Percentiles rank a stretch among this genome's conserved stretches.
These are phyloP conservation scores for Stegodyphus mimosarum DNA, from an alignment of 1,140 invertebrate species.

Conservation along the genomic window DNA sequence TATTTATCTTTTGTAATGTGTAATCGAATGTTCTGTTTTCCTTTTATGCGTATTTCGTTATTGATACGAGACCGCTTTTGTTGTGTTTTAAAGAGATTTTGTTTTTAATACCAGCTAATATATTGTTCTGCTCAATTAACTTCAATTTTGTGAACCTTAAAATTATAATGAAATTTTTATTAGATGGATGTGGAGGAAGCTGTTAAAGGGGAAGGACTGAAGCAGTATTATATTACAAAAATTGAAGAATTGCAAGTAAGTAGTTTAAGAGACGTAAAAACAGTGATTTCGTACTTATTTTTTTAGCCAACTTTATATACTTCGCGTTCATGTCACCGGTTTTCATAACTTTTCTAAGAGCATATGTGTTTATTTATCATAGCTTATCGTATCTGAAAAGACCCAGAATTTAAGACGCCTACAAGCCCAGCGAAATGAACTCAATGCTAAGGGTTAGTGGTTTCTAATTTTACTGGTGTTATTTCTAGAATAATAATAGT, in stretches of 20 bases:
- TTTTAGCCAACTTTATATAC: not conserved
- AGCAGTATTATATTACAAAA: slow-evolving; percentile 94
- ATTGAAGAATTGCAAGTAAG: slow-evolving; percentile 90
- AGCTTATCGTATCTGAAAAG: slow-evolving; percentile 93
- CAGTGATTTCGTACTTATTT: not conserved
- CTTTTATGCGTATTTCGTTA: not conserved
- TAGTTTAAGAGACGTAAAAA: not conserved
- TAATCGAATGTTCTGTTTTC: not conserved
- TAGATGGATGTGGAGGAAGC: slow-evolving; percentile 90
- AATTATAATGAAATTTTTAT: slow-evolving; percentile 61
- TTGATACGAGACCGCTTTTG: not conserved
- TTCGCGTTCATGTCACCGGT: not conserved
- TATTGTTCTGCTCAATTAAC: not conserved
- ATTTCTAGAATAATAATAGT: too few relatives aligned
- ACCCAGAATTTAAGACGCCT: slow-evolving; percentile 96
- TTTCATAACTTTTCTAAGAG: too few relatives aligned
- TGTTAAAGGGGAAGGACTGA: slow-evolving; percentile 80
- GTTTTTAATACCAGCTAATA: not conserved
- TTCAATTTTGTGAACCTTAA: not conserved
- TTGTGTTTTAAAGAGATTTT: not conserved
- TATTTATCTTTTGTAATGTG: not conserved
- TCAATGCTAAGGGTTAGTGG: slow-evolving; percentile 95
- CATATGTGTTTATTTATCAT: slow-evolving; percentile 57
- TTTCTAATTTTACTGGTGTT: not conserved
- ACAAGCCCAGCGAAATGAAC: slow-evolving; percentile 98